Percentiles rank a stretch among this genome's conserved stretches.
phyloP scores from a whole-genome alignment of 2,888 invertebrate genomes.

The Cephus runcator region DNA sequence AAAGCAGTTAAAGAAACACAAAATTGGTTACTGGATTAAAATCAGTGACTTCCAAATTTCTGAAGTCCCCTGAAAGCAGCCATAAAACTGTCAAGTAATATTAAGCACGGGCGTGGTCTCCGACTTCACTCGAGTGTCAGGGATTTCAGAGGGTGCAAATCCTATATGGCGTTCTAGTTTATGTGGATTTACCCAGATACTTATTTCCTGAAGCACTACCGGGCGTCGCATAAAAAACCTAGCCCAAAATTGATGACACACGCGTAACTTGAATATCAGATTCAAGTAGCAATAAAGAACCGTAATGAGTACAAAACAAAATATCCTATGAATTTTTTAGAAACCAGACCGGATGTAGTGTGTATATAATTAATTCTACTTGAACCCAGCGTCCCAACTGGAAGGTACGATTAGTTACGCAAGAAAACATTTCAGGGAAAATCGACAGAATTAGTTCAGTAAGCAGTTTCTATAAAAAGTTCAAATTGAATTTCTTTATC shows the following conservation, averaged over 20 bases:
- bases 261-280: background rate
- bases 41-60: conserved; percentile 19
- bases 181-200: conserved; percentile 8
- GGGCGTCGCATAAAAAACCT: background rate
- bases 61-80: conserved; percentile 41
- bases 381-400: background rate
- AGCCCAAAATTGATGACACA: background rate
- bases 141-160: conserved; percentile 32
- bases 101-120: conserved; percentile 47
- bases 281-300: background rate
- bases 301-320: background rate
- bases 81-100: conserved; percentile 44
- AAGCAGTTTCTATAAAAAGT: background rate
- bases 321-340: background rate
- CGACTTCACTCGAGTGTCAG: conserved; percentile 39
- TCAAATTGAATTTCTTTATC: background rate
- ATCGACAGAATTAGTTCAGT: background rate
- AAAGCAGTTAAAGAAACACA: background rate
- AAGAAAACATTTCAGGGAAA: background rate
- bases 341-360: background rate
- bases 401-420: background rate
- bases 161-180: conserved; percentile 13
- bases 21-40: conserved; percentile 5
- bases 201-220: background rate
- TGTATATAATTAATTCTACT: background rate